Evolutionary conservation across 37 sponge, comb jelly and placozoan genomes (phyloP).

Genomic region (Crambe crambe): DNA sequence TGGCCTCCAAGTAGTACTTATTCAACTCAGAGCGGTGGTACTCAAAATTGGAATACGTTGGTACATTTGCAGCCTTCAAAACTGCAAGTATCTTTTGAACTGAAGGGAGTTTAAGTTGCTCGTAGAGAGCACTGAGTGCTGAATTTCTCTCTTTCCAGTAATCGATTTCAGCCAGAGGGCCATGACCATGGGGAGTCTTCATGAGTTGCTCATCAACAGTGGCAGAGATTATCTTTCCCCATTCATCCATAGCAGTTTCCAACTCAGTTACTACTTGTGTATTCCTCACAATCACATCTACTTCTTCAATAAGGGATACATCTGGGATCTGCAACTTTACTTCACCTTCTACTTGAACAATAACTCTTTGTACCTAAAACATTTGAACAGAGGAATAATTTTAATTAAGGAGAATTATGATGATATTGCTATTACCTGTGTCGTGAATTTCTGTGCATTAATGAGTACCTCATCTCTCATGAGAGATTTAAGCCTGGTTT

Average conservation of each 20-base stretch:
- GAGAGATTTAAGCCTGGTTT: constrained; percentile 27
- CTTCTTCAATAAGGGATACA: constrained; percentile 44
- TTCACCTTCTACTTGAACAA: constrained; percentile 96
- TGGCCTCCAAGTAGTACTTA: constrained; percentile 94
- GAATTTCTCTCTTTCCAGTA: constrained; percentile 96
- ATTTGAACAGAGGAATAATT: not conserved
- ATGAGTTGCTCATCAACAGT: constrained; percentile 78
- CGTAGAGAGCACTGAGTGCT: constrained; percentile 82
- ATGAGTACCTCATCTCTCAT: constrained; percentile 95
- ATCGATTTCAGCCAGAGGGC: constrained; percentile 97
- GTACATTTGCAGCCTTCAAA: constrained; percentile 65
- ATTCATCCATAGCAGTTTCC: constrained; percentile 79
- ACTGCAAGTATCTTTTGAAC: constrained; percentile 72
- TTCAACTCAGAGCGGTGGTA: constrained; percentile 84
- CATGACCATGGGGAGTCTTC: constrained; percentile 80
- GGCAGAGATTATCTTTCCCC: constrained; percentile 78
- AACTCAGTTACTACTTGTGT: constrained; percentile 58
- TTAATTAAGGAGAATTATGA: not conserved
- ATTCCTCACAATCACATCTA: constrained; percentile 56
- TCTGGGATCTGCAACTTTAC: constrained; percentile 91
- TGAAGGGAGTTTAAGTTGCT: constrained; percentile 85
- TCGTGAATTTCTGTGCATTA: constrained; percentile 90
- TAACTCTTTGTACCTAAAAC: constrained; percentile 73
- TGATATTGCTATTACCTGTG: constrained; percentile 52
- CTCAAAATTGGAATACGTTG: constrained; percentile 81